Percentiles rank a stretch among this genome's conserved stretches.
Evolutionary conservation across 2,113 vertebrate genomes (phyloP).

Genomic region (Symphodus melops): DNA sequence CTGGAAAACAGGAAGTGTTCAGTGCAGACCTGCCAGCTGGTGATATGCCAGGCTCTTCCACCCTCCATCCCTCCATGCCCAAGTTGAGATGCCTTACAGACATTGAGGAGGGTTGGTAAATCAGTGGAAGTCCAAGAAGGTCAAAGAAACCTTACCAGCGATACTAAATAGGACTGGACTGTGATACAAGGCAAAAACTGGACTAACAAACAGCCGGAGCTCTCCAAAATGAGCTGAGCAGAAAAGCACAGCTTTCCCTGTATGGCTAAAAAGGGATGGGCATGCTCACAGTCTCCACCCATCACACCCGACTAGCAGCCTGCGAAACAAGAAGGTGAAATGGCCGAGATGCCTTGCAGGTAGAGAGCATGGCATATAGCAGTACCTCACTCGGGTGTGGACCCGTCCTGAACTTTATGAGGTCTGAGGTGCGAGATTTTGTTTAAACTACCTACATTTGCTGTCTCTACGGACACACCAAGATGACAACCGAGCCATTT

Average conservation of each 20-base stretch:
- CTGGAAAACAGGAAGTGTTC: conserved; percentile 35
- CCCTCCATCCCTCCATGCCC: conserved; percentile 56
- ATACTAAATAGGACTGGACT: conserved; percentile 38
- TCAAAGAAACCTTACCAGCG: conserved; percentile 38
- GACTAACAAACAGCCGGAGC: conserved; percentile 39
- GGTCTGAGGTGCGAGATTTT: conserved; percentile 53
- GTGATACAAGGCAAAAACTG: conserved; percentile 38
- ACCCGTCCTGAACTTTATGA: conserved; percentile 49
- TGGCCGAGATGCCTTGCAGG: conserved; percentile 51
- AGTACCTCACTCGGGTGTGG: conserved; percentile 40
- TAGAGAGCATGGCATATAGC: conserved; percentile 43
- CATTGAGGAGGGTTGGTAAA: conserved; percentile 42
- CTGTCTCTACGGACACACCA: conserved; percentile 44
- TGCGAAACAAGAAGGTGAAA: conserved; percentile 37
- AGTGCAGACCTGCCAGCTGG: conserved; percentile 34
- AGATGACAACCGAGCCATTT: conserved; percentile 65
- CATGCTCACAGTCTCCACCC: conserved; percentile 49
- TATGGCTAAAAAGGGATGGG: conserved; percentile 26
- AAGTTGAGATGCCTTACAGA: conserved; percentile 81
- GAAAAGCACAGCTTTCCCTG: conserved; percentile 24
- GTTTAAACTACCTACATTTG: conserved; percentile 66
- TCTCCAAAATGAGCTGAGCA: conserved; percentile 36
- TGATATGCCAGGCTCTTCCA: conserved; percentile 42
- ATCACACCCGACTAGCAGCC: conserved; percentile 42
- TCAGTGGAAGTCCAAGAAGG: conserved; percentile 29